Evolutionary conservation across 35 echinoderm and acorn worm species (phyloP).

Genomic region (Strongylocentrotus purpuratus): DNA sequence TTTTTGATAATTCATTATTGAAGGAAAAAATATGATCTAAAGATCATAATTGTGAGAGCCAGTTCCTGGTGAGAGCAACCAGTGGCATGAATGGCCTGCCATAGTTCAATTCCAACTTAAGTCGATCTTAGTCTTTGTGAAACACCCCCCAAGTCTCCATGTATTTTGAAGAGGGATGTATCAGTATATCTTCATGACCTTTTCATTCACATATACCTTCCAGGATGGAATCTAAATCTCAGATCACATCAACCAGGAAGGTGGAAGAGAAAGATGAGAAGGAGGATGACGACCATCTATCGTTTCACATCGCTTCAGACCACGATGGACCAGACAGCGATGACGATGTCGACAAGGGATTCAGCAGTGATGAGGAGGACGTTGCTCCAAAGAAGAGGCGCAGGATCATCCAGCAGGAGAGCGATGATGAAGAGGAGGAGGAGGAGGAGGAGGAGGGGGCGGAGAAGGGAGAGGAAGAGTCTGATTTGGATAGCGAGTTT

Average conservation of each 20-base stretch:
- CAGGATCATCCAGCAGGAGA: neutral
- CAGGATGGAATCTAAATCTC: neutral
- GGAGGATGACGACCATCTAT: slow-evolving; percentile 50
- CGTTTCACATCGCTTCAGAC: slow-evolving; percentile 79
- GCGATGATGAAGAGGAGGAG: slow-evolving; percentile 60
- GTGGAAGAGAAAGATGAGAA: slow-evolving; percentile 37
- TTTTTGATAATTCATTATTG: no score
- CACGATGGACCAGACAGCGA: slow-evolving; percentile 62
- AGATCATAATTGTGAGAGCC: no score
- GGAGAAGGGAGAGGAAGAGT: neutral
- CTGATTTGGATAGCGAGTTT: slow-evolving; percentile 55
- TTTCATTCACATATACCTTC: neutral
- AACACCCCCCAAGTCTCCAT: no score
- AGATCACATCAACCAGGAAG: slow-evolving; percentile 39
- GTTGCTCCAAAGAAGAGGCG: slow-evolving; percentile 42
- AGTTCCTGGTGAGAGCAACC: no score
- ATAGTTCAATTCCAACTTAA: no score
- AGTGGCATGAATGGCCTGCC: no score
- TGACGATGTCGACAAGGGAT: slow-evolving; percentile 58
- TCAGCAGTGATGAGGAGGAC: slow-evolving; percentile 51
- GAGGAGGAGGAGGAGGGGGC: slow-evolving; percentile 56
- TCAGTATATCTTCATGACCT: no score
- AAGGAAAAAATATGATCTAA: no score
- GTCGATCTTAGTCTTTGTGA: no score
- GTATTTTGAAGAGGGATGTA: no score